A percentile compares a stretch with the other conserved stretches of the same genome.
Conservation (phyloP, 2,888 invertebrate genomes). For the Lamellibrachia satsuma region DNA sequence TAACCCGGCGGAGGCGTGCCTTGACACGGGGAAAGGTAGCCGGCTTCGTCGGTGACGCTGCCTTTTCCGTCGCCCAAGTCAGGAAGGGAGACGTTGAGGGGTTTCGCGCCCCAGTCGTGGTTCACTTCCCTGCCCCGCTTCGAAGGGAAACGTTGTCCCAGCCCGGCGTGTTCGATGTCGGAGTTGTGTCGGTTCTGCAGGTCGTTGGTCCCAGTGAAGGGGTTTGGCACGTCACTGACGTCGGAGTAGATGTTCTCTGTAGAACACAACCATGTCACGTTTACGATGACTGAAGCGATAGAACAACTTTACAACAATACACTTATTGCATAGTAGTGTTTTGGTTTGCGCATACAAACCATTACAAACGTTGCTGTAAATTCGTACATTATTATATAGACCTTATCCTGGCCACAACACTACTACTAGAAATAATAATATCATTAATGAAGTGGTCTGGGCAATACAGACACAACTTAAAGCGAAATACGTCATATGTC, state of each 20-base stretch:
- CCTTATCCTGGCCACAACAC: background rate
- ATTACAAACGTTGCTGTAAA: too few relatives aligned
- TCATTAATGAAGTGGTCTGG: background rate
- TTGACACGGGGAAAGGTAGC: constrained; percentile 19
- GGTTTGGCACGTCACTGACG: constrained; percentile 7
- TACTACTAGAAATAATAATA: background rate
- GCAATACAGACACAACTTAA: too few relatives aligned
- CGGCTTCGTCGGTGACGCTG: background rate
- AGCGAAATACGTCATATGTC: background rate
- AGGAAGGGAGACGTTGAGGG: constrained; percentile 3
- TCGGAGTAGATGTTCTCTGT: constrained; percentile 29
- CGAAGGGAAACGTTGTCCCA: constrained; percentile 23
- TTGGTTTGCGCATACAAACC: too few relatives aligned
- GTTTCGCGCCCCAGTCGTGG: constrained; percentile 24
- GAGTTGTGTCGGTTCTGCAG: background rate
- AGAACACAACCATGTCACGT: background rate
- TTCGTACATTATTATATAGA: too few relatives aligned
- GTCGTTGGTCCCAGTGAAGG: background rate
- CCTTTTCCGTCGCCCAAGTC: background rate
- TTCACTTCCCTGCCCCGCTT: constrained; percentile 26
- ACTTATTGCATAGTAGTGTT: background rate
- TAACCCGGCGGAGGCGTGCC: constrained; percentile 27
- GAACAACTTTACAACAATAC: background rate
- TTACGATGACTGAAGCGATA: background rate
- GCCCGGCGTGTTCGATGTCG: background rate